These are phyloP conservation scores for Sisyra nigra DNA, from an alignment of 2,888 invertebrate species.

Conservation along the genomic window DNA sequence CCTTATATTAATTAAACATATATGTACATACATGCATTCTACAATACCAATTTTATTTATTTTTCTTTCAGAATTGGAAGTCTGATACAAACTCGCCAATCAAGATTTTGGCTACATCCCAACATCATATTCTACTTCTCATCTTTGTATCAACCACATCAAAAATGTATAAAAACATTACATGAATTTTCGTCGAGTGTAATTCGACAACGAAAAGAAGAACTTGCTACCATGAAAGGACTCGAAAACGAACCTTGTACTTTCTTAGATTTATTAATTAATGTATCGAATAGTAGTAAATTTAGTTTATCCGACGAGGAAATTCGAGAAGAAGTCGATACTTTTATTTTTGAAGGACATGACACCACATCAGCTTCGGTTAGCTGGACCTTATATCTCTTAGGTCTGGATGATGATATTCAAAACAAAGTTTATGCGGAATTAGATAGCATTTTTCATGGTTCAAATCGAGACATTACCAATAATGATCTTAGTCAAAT, in stretches of 20 bases:
- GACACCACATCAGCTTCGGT: constrained; percentile 25
- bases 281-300: constrained; percentile 17
- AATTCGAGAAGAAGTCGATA: constrained; percentile 25
- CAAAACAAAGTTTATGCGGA: constrained; percentile 23
- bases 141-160: no score
- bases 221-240: no score
- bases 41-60: no score
- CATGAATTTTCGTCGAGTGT: no score
- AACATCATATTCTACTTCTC: no score
- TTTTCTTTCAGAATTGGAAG: no score
- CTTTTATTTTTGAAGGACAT: constrained; percentile 20
- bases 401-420: constrained; percentile 23
- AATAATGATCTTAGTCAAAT: constrained; percentile 21
- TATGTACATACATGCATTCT: no score
- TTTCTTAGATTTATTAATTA: constrained; percentile 22
- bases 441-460: constrained; percentile 20
- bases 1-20: no score
- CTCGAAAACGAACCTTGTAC: constrained; percentile 11
- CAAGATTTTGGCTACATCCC: no score
- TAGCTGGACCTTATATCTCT: constrained; percentile 21
- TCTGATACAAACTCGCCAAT: no score
- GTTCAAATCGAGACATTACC: constrained; percentile 18
- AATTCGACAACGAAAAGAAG: no score
- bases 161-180: no score
- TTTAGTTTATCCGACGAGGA: constrained; percentile 19